Conservation (phyloP, 2,888 invertebrate species). For the Tetranychus piercei region DNA sequence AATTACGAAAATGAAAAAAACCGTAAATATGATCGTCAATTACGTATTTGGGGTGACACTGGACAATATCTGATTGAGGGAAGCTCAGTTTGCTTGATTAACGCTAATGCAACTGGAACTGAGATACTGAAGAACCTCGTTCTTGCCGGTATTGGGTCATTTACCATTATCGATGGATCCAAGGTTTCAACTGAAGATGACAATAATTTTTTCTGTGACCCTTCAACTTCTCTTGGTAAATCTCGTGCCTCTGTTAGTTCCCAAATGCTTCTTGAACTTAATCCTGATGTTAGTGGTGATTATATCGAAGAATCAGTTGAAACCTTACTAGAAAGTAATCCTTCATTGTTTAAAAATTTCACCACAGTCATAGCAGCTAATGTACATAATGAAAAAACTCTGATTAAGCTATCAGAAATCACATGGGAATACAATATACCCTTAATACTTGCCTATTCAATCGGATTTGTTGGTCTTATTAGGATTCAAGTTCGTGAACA, state of each 20-base stretch:
- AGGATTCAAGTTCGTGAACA: conserved; percentile 51
- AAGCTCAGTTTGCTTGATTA: conserved; percentile 76
- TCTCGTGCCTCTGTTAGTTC: conserved; percentile 66
- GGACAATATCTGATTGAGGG: conserved; percentile 75
- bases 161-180: conserved; percentile 78
- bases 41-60: conserved; percentile 89
- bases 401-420: conserved; percentile 53
- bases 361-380: conserved; percentile 65
- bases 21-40: conserved; percentile 60
- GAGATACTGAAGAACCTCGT: conserved; percentile 87
- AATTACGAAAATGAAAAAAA: conserved; percentile 46
- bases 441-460: conserved; percentile 61
- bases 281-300: conserved; percentile 78
- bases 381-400: conserved; percentile 35
- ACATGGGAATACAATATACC: conserved; percentile 72
- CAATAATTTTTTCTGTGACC: conserved; percentile 86
- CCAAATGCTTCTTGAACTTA: conserved; percentile 64
- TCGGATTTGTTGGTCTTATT: conserved; percentile 79
- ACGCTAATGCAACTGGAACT: conserved; percentile 78
- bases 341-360: conserved; percentile 63
- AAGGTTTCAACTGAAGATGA: conserved; percentile 73
- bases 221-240: conserved; percentile 56
- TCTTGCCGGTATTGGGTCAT: conserved; percentile 69
- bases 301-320: conserved; percentile 63
- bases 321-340: conserved; percentile 60